phyloP scores from a whole-genome alignment of 23 tunicate genomes.

The Clavelina lepadiformis region DNA sequence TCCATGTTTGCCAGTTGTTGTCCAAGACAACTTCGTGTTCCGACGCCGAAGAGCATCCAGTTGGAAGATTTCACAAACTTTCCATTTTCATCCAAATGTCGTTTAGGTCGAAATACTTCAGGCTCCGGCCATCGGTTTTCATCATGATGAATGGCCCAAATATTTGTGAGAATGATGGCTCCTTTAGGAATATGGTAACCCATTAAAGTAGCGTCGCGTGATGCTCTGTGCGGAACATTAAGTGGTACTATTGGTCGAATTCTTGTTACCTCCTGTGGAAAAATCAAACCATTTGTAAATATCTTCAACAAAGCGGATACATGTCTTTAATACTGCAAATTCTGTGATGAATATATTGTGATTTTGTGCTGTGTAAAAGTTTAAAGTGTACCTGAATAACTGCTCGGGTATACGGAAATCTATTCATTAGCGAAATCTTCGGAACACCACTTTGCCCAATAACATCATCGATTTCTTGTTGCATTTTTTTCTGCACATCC shows the following conservation, averaged over 20 bases:
- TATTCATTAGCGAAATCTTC: constrained; percentile 3
- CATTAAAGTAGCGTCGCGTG: constrained; percentile 22
- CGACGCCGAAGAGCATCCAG: constrained; percentile 46
- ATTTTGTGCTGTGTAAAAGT: not conserved
- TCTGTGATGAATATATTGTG: not conserved
- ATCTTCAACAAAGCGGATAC: not conserved
- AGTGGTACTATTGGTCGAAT: constrained; percentile 56
- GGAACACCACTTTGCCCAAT: constrained; percentile 11
- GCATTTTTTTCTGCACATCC: constrained; percentile 29
- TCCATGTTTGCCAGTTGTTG: constrained; percentile 70
- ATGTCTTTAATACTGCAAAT: not conserved
- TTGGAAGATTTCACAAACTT: constrained; percentile 46
- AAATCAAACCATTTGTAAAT: not conserved
- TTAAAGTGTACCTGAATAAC: constrained; percentile 33
- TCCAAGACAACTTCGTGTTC: constrained; percentile 54
- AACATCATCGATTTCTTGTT: constrained; percentile 17
- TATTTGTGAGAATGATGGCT: constrained; percentile 32
- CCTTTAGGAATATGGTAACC: constrained; percentile 52
- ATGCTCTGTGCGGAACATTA: constrained; percentile 34
- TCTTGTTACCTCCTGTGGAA: constrained; percentile 38
- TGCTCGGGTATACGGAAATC: constrained; percentile 31
- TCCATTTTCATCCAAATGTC: constrained; percentile 56
- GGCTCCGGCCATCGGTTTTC: constrained; percentile 62
- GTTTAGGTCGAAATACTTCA: constrained; percentile 42
- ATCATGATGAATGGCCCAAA: constrained; percentile 50